Conservation (phyloP, 2,888 invertebrate genomes). For the Drosophila dives region DNA sequence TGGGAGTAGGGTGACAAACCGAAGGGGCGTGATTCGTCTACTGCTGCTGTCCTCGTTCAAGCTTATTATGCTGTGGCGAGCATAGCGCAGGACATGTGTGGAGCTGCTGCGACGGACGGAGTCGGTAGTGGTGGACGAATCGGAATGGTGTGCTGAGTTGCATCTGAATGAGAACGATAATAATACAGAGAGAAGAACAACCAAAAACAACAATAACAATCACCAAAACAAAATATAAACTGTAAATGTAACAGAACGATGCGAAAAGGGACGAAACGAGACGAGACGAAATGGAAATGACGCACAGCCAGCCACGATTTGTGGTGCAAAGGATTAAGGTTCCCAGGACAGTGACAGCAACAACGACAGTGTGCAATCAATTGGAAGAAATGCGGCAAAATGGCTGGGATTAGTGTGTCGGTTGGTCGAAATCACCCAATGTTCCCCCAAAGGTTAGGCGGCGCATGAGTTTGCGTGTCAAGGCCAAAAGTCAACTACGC, state of each 20-base stretch:
- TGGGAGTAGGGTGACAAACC: slow-evolving; percentile 58
- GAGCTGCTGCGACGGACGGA: slow-evolving; percentile 61
- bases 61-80: slow-evolving; percentile 73
- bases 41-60: slow-evolving; percentile 49
- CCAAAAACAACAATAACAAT: slow-evolving; percentile 15
- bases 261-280: not conserved
- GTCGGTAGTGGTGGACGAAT: slow-evolving; percentile 39
- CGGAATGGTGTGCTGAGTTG: slow-evolving; percentile 59
- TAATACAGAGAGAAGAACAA: slow-evolving; percentile 33
- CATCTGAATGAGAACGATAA: slow-evolving; percentile 58
- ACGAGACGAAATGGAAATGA: slow-evolving; percentile 15
- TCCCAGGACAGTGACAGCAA: not conserved
- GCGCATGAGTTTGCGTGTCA: slow-evolving; percentile 56
- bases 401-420: slow-evolving; percentile 39
- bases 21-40: slow-evolving; percentile 67
- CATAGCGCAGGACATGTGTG: slow-evolving; percentile 70
- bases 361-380: slow-evolving; percentile 16
- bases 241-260: slow-evolving; percentile 11
- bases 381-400: slow-evolving; percentile 27
- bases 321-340: slow-evolving; percentile 15
- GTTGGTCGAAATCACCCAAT: not conserved
- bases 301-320: slow-evolving; percentile 26
- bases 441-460: not conserved
- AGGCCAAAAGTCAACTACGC: slow-evolving; percentile 44
- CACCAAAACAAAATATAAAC: slow-evolving; percentile 30